These are phyloP conservation scores for Brevimyrus niger DNA, from an alignment of 2,113 vertebrate species.

Conservation along the genomic window DNA sequence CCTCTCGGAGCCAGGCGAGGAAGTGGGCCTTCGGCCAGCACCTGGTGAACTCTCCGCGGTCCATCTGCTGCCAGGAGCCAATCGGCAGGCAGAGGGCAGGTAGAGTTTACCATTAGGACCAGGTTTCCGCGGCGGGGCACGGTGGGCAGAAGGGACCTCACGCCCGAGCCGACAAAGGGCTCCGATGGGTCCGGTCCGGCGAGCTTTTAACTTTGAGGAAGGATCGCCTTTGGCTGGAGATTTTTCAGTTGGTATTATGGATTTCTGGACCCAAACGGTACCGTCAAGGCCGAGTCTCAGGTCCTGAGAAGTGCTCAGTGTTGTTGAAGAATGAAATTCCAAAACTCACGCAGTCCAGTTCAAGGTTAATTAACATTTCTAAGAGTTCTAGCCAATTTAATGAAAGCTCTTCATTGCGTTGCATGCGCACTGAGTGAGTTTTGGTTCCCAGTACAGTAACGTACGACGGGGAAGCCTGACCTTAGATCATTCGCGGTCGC, in stretches of 20 bases:
- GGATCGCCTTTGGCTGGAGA: not conserved
- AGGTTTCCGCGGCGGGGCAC: no score
- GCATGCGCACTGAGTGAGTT: not conserved
- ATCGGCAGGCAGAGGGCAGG: not conserved
- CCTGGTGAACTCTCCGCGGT: not conserved
- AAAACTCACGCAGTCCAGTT: not conserved
- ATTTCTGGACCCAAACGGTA: not conserved
- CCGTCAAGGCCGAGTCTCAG: not conserved
- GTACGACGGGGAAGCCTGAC: not conserved
- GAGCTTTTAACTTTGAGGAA: not conserved
- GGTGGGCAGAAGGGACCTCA: not conserved
- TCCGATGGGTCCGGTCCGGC: not conserved
- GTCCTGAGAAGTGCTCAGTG: not conserved
- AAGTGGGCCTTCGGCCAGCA: not conserved
- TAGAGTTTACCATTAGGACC: not conserved
- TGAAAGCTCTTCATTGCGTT: not conserved
- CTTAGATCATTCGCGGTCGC: not conserved
- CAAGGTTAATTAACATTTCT: not conserved
- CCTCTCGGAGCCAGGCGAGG: not conserved
- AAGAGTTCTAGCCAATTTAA: not conserved
- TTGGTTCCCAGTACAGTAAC: not conserved
- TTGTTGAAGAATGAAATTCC: not conserved
- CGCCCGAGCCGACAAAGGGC: not conserved
- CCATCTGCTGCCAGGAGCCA: constrained; percentile 7
- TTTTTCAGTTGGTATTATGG: not conserved